A percentile compares a stretch with the other conserved stretches of the same genome.
Conservation (phyloP, 2,113 vertebrate species). For the Cyanistes caeruleus region DNA sequence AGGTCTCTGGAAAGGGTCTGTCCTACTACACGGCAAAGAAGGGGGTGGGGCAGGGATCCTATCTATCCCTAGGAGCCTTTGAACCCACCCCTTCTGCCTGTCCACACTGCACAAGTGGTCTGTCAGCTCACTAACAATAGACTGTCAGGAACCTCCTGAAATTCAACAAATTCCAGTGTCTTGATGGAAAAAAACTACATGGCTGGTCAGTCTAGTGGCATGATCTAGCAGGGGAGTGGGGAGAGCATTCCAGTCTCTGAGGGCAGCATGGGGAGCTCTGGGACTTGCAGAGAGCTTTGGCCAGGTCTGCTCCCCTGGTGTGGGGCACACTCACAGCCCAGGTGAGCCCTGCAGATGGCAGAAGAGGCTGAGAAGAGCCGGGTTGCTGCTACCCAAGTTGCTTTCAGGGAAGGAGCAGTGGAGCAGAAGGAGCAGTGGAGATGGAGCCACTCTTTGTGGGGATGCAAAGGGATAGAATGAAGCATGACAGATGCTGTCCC, state of each 20-base stretch:
- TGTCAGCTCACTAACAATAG: background rate
- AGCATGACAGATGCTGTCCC: background rate
- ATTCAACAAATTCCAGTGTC: background rate
- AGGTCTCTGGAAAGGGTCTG: background rate
- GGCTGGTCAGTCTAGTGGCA: accelerated
- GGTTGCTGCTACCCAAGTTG: background rate
- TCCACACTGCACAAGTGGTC: accelerated
- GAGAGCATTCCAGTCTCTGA: background rate
- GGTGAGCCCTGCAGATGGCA: background rate
- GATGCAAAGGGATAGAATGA: accelerated
- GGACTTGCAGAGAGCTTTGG: background rate
- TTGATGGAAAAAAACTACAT: background rate
- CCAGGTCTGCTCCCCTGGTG: accelerated
- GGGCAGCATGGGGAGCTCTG: background rate
- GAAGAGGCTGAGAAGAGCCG: background rate
- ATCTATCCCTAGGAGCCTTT: background rate
- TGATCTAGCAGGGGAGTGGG: background rate
- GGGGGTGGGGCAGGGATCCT: background rate
- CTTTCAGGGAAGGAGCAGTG: background rate
- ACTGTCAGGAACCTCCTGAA: background rate
- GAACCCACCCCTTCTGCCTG: background rate
- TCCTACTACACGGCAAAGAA: background rate
- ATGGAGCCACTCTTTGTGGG: background rate
- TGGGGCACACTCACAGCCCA: accelerated
- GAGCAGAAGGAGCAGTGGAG: background rate